phyloP scores from a whole-genome alignment of 2,888 invertebrate genomes.

The Nomada fabriciana region DNA sequence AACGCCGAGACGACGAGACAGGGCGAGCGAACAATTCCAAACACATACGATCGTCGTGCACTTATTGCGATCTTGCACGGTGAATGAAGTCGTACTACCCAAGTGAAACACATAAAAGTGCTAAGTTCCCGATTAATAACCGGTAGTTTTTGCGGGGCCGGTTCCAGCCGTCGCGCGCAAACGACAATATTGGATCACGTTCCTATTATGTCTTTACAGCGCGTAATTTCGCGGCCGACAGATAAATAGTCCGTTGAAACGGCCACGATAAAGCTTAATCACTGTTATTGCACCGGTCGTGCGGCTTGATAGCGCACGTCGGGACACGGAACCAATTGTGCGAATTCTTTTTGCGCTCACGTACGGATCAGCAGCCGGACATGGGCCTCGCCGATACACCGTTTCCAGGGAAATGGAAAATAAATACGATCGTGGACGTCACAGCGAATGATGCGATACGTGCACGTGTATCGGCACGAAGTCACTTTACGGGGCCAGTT shows the following conservation, averaged over 20 bases:
- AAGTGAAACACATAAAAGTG: conserved; percentile 45
- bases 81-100: conserved; percentile 52
- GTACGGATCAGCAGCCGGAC: conserved; percentile 42
- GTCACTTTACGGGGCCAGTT: neutral
- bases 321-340: neutral
- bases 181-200: conserved; percentile 62
- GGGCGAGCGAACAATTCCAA: neutral
- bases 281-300: conserved; percentile 66
- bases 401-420: conserved; percentile 36
- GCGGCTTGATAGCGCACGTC: conserved; percentile 52
- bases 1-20: too few species aligned
- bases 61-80: neutral
- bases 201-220: conserved; percentile 67
- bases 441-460: neutral
- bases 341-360: conserved; percentile 22
- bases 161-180: conserved; percentile 30
- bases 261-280: conserved; percentile 67
- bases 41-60: neutral
- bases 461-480: neutral
- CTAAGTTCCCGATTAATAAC: conserved; percentile 56
- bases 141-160: conserved; percentile 44
- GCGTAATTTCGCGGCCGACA: conserved; percentile 64
- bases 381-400: conserved; percentile 15
- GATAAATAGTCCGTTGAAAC: conserved; percentile 63
- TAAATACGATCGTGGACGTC: conserved; percentile 12